A percentile compares a stretch with the other conserved stretches of the same genome.
These are phyloP conservation scores for Zaprionus inermis DNA, from an alignment of 1,140 invertebrate species.

Conservation along the genomic window DNA sequence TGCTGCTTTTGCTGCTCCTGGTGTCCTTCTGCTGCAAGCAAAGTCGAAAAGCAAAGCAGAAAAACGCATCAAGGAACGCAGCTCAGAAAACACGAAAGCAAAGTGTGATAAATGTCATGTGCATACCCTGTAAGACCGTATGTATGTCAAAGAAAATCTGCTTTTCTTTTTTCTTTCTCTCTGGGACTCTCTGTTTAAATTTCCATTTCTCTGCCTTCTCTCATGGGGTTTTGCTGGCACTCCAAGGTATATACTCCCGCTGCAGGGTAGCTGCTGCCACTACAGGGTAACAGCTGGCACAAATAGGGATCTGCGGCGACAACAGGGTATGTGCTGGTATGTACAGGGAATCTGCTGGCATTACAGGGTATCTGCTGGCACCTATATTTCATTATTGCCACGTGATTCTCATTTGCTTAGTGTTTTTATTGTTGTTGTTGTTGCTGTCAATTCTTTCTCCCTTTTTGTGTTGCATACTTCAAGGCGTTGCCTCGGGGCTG, in stretches of 20 bases:
- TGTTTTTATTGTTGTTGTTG: background rate
- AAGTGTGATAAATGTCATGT: conserved; percentile 64
- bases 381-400: background rate
- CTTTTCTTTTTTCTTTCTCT: background rate
- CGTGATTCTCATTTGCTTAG: conserved; percentile 5
- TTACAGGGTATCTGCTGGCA: background rate
- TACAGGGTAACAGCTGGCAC: too few species aligned
- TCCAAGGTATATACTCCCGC: too few species aligned
- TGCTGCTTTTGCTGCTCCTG: conserved; percentile 6
- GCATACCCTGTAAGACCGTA: background rate
- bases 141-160: background rate
- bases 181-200: too few species aligned
- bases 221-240: too few species aligned
- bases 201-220: too few species aligned
- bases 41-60: conserved; percentile 29
- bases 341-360: too few species aligned
- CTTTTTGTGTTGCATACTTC: conserved; percentile 48
- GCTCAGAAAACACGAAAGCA: conserved; percentile 23
- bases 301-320: too few species aligned
- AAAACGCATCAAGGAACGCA: conserved; percentile 29
- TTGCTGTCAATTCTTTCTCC: conserved; percentile 21
- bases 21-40: conserved; percentile 24
- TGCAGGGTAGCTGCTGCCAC: too few species aligned
- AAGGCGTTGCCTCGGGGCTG: conserved; percentile 26
- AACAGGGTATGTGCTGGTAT: too few species aligned